Evolutionary conservation across 2,113 vertebrate genomes (phyloP).

Genomic region (Neolamprologus kungweensis): DNA sequence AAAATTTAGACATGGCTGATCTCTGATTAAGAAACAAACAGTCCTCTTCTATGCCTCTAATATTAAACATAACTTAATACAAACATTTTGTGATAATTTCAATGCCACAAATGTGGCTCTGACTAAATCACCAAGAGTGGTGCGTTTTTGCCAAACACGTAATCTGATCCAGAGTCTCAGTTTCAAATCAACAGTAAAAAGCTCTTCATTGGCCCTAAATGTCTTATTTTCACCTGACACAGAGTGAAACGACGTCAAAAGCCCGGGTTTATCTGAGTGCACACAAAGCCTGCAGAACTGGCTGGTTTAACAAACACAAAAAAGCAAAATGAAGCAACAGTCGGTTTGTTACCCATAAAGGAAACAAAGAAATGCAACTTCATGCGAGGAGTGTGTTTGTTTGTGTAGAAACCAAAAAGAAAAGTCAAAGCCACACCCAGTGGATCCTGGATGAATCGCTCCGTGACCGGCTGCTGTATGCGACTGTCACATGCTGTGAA

Average conservation of each 20-base stretch:
- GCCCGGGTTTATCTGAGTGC: neutral
- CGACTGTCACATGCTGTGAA: constrained; percentile 10
- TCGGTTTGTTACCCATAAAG: neutral
- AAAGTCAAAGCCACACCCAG: neutral
- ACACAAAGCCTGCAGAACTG: neutral
- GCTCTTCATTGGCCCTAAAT: neutral
- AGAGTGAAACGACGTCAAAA: accelerated
- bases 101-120: neutral
- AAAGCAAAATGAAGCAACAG: neutral
- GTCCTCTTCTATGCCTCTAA: neutral
- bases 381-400: neutral
- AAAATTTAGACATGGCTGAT: neutral
- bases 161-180: neutral
- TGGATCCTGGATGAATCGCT: neutral
- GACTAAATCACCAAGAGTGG: neutral
- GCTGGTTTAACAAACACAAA: neutral
- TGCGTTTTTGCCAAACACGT: accelerated
- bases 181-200: neutral
- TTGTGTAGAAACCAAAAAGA: neutral
- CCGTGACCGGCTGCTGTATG: neutral
- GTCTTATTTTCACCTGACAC: neutral
- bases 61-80: neutral
- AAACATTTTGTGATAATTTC: neutral
- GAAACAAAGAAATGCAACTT: neutral
- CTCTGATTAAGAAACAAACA: accelerated